These are phyloP conservation scores for Lasioglossum leucozonium DNA, from an alignment of 2,888 invertebrate genomes.

Conservation along the genomic window DNA sequence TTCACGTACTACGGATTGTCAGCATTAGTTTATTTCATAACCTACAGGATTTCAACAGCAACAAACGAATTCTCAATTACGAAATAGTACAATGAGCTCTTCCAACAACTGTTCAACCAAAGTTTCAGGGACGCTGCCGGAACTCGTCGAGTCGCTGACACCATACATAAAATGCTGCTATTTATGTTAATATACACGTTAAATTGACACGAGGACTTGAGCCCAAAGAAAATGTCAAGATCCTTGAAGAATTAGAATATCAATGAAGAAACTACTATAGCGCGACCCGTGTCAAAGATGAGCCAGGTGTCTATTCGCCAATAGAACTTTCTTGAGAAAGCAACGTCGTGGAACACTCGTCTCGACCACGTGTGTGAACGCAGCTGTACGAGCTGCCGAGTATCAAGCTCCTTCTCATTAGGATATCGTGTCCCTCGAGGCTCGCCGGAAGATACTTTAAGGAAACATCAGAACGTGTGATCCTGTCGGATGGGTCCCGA, in stretches of 20 bases:
- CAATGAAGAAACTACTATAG: background rate
- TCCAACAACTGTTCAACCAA: background rate
- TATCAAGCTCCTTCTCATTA: constrained; percentile 59
- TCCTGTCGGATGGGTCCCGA: constrained; percentile 65
- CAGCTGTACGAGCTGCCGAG: constrained; percentile 71
- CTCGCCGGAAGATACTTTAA: constrained; percentile 73
- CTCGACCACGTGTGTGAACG: constrained; percentile 67
- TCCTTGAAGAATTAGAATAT: background rate
- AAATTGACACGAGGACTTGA: background rate
- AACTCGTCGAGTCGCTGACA: background rate
- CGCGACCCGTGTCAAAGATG: constrained; percentile 5
- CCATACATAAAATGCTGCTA: background rate
- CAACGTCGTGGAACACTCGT: constrained; percentile 14
- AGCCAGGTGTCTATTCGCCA: constrained; percentile 36
- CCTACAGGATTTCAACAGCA: too few relatives aligned
- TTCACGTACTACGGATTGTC: too few relatives aligned
- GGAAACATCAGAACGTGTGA: constrained; percentile 73
- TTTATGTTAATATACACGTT: background rate
- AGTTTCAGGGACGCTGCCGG: background rate
- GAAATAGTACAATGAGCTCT: background rate
- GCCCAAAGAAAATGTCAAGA: background rate
- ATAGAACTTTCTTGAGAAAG: constrained; percentile 40
- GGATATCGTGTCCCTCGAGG: constrained; percentile 61
- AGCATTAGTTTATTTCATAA: too few relatives aligned
- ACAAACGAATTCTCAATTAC: background rate